Evolutionary conservation across 2,797 vertebrate species (phyloP), one percentile per base, ranked within the genome.

Genomic region (Pseudochromis fuscus): DNA sequence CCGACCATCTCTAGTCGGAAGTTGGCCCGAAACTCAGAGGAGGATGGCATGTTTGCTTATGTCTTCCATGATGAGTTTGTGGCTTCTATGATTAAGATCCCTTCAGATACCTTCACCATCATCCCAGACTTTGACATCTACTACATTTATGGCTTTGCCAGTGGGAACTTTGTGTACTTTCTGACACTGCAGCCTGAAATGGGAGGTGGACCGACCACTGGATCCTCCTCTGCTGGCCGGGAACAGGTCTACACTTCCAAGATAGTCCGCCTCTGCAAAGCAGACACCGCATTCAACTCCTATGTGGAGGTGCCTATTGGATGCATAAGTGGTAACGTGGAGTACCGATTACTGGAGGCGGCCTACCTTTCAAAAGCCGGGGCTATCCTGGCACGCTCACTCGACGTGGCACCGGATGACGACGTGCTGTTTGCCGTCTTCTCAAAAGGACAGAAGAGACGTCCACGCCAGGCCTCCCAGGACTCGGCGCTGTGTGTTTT

Each of bases 51-150:
- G 98, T 99, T 99, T 18, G 97, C 98, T 0, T 99, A 98, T 0
- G 97, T 99, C 88, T 99, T 98, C 91, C 98, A 99, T 0, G 97
- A 99, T 0, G 97, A 99, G 83, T 99, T 99, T 87, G 97, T 99
- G 86, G 97, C 97, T 37, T 99, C 98, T 0, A 98, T 98, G 96
- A 98, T 99, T 83, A 99, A 99, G 86, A 99, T 99, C 85, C 98
- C 98, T 1, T 99, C 98, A 0, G 97, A 99, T 63, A 99, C 97
- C 5, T 98, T 99, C 78, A 98, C 97, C 0, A 95, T 99, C 69
- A 97, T 99, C 83, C 97, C 98, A 0, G 97, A 98, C 89, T 99
- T 99, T 19, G 97, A 99, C 69, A 99, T 99, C 70, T 99, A 98
- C 88, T 99, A 99, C 38, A 95, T 99, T 82, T 99, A 99, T 1